Percentiles rank a stretch among this genome's conserved stretches.
Conservation (phyloP, 2,888 invertebrate species). For the Prenolepis imparis region DNA sequence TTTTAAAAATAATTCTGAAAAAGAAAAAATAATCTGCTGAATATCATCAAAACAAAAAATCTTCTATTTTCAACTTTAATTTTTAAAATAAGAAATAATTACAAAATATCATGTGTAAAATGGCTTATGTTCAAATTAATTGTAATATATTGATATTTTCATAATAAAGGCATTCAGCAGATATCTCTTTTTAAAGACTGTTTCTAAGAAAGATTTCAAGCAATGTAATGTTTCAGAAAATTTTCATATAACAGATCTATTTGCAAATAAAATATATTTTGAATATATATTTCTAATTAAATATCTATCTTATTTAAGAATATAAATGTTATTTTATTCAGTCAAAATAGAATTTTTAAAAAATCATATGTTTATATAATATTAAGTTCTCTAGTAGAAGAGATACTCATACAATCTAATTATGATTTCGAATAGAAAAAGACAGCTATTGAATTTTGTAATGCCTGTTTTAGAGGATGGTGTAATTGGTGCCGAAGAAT, state of each 20-base stretch:
- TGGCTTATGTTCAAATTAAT: not conserved
- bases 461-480: conserved; percentile 88
- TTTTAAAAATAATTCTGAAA: not conserved
- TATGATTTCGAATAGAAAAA: not conserved
- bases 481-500: conserved; percentile 93
- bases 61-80: not conserved
- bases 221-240: not conserved
- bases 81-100: not conserved
- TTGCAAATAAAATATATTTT: not conserved
- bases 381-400: not conserved
- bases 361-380: not conserved
- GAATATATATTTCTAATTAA: not conserved
- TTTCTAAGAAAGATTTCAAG: not conserved
- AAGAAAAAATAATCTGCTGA: not conserved
- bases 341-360: not conserved
- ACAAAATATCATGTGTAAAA: not conserved
- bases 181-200: not conserved
- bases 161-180: not conserved
- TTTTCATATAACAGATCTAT: not conserved
- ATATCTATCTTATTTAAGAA: too few species aligned
- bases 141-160: not conserved
- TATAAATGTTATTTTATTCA: not conserved
- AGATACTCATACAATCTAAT: not conserved
- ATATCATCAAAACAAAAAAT: not conserved
- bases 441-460: not conserved